Evolutionary conservation across 2,113 vertebrate species (phyloP), one percentile per base, ranked within the genome.

Genomic region (Zapornia atra): DNA sequence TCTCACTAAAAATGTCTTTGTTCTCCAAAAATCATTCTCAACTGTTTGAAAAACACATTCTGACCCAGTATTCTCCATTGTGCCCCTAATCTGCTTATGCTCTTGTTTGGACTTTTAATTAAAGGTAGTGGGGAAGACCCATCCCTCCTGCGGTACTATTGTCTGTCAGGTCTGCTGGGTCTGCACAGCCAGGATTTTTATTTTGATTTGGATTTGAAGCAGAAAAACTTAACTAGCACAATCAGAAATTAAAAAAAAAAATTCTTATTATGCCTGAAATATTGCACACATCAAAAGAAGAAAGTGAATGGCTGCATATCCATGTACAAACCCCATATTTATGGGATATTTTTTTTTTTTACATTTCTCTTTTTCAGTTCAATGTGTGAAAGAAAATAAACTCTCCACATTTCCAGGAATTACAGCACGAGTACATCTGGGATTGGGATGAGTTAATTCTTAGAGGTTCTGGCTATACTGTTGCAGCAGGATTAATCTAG

Each of bases 361-460:
- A 54, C 24, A 44, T 71, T 91, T 92, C 31, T 80, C 25, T 46
- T 72, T 81, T 88, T 91, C 63, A 48, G n/a, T 92, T 87, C 65
- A 69, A 33, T 75, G 40, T n/a, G 66, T 57, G 46, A 42, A 77
- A 82, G 40, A 95, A 97, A 92, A 94, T 51, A 83, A 92, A 93
- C 38, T 73, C 77, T 21, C 19, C 51, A 60, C 33, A 50, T 92
- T 94, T 91, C 40, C 46, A 88, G 44, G 95, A 96, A 96, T 97
- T 94, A 93, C 60, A 73, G 57, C 50, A 57, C 53, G 76, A 94
- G 63, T 90, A 96, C 96, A 97, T 93, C 95, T 90, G 88, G 91
- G 96, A 91, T 96, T 96, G 91, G 78, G 25, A 66, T 72, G 72
- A 24, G 83, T 94, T 93, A 87, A 83, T 92, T 75, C 66, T 77